These are phyloP conservation scores for Perca flavescens DNA, from an alignment of 2,113 vertebrate genomes.

Conservation along the genomic window DNA sequence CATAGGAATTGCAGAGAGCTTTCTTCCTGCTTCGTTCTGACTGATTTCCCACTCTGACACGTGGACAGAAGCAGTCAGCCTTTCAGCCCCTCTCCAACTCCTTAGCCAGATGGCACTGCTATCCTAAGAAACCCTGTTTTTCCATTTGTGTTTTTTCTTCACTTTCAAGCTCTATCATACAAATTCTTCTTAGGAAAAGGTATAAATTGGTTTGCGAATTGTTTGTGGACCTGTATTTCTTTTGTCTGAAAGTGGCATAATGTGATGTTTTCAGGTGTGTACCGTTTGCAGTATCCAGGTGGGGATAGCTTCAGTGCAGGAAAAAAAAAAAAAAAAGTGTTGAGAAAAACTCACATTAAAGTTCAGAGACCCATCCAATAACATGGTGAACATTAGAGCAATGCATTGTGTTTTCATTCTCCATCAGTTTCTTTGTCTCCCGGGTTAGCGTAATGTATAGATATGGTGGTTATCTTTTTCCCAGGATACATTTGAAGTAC, in stretches of 20 bases:
- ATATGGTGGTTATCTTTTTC: no score
- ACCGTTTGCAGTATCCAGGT: background rate
- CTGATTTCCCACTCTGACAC: slow-evolving; percentile 67
- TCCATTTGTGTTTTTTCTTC: slow-evolving; percentile 4
- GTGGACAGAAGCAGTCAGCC: slow-evolving; percentile 64
- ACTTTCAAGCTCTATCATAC: slow-evolving; percentile 11
- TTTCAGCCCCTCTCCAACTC: slow-evolving; percentile 13
- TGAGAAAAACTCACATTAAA: background rate
- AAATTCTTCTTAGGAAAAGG: background rate
- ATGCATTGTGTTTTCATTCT: background rate
- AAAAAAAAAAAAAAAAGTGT: background rate
- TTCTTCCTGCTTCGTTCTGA: slow-evolving; percentile 61
- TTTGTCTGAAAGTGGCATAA: slow-evolving; percentile 1
- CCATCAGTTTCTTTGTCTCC: slow-evolving; percentile 5
- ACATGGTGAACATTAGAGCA: background rate
- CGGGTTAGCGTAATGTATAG: background rate
- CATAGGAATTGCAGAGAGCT: slow-evolving; percentile 48
- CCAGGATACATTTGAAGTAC: no score
- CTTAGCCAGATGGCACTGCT: slow-evolving; percentile 22
- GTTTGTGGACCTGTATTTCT: background rate
- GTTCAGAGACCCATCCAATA: background rate
- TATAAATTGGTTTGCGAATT: background rate
- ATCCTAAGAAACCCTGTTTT: slow-evolving; percentile 16
- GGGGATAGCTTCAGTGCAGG: background rate
- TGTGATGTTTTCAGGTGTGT: slow-evolving; percentile 9